These are phyloP conservation scores for Sipunculus nudus DNA, from an alignment of 2,888 invertebrate genomes.

Conservation along the genomic window DNA sequence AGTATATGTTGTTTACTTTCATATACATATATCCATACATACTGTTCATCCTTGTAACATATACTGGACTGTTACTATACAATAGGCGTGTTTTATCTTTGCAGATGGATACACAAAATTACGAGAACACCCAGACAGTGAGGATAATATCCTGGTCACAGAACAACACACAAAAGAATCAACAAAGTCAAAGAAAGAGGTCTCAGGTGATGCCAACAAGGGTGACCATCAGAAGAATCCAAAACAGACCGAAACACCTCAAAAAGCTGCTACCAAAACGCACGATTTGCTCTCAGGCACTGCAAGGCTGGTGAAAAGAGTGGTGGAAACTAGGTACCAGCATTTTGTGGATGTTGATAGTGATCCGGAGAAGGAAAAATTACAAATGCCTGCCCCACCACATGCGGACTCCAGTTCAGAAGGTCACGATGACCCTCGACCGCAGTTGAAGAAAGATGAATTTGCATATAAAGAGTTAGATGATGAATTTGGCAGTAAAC, in stretches of 20 bases:
- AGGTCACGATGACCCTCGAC: constrained; percentile 65
- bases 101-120: constrained; percentile 33
- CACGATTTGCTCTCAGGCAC: constrained; percentile 46
- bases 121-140: constrained; percentile 24
- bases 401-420: constrained; percentile 57
- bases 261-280: constrained; percentile 33
- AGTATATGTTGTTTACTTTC: too few species aligned
- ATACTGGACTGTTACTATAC: too few species aligned
- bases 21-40: too few species aligned
- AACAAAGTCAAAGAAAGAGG: constrained; percentile 7
- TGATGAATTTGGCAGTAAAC: constrained; percentile 60
- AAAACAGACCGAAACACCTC: too few species aligned
- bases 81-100: constrained; percentile 6
- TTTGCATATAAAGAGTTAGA: constrained; percentile 60
- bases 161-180: constrained; percentile 4
- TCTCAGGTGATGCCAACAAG: constrained; percentile 4
- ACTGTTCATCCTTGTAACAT: too few species aligned
- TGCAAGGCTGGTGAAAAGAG: constrained; percentile 50
- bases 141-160: constrained; percentile 18
- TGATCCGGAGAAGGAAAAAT: constrained; percentile 48
- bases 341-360: constrained; percentile 71
- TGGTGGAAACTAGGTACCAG: constrained; percentile 77
- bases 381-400: neutral
- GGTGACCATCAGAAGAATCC: constrained; percentile 2
- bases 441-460: constrained; percentile 60